phyloP scores from a whole-genome alignment of 1,140 invertebrate species.

The Drosophila sulfurigaster region DNA sequence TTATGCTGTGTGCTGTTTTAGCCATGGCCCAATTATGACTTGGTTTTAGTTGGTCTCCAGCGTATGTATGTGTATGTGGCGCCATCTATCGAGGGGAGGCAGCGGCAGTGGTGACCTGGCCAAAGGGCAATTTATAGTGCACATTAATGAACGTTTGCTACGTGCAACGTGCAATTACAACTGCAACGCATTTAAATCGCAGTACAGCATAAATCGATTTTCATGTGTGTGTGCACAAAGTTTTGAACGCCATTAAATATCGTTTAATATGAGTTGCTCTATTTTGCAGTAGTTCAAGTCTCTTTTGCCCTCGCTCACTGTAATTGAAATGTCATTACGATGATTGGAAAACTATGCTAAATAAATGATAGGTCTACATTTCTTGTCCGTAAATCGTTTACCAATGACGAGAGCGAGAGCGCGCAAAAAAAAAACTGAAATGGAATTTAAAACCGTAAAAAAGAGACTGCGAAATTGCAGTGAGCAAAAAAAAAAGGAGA shows the following conservation, averaged over 20 bases:
- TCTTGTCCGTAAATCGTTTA: slow-evolving; percentile 1
- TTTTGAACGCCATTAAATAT: slow-evolving; percentile 6
- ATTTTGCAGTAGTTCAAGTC: neutral
- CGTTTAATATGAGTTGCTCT: slow-evolving; percentile 8
- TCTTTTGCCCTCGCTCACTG: neutral
- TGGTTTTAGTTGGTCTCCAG: slow-evolving; percentile 1
- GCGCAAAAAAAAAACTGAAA: slow-evolving; percentile 6
- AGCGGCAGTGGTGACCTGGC: neutral
- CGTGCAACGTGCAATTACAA: slow-evolving; percentile 22
- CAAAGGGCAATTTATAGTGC: slow-evolving; percentile 30
- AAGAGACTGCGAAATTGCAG: slow-evolving; percentile 13
- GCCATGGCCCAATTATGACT: slow-evolving; percentile 59
- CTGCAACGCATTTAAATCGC: slow-evolving; percentile 30
- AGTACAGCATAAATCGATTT: slow-evolving; percentile 31
- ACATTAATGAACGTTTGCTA: slow-evolving; percentile 28
- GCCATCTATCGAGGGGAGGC: slow-evolving; percentile 18
- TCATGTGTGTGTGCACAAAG: neutral
- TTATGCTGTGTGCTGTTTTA: slow-evolving; percentile 55
- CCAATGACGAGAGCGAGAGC: neutral
- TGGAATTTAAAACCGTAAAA: neutral
- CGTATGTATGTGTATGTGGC: slow-evolving; percentile 6
- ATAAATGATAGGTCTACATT: slow-evolving; percentile 4
- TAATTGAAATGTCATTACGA: slow-evolving; percentile 3
- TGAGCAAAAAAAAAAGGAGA: neutral
- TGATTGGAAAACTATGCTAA: slow-evolving; percentile 1